phyloP scores from a whole-genome alignment of 2,888 invertebrate genomes.

The Agonum fuliginosum region DNA sequence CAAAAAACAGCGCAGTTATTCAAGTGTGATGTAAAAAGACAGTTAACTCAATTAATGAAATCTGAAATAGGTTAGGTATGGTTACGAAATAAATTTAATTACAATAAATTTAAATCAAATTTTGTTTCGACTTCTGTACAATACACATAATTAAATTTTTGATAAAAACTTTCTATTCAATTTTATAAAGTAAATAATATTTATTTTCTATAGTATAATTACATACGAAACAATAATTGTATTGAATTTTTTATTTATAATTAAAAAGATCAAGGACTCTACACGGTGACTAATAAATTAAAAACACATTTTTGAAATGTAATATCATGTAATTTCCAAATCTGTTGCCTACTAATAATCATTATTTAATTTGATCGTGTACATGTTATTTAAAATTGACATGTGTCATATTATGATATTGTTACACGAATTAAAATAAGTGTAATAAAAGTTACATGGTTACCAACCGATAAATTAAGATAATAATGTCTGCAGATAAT shows the following conservation, averaged over 20 bases:
- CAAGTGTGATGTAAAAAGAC: background rate
- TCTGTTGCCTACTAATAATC: background rate
- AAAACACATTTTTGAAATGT: constrained; percentile 30
- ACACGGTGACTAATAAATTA: constrained; percentile 15
- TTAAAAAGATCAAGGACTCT: constrained; percentile 28
- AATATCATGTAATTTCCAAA: constrained; percentile 18
- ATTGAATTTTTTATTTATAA: constrained; percentile 27
- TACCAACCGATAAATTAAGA: no score
- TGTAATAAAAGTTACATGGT: no score
- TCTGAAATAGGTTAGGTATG: no score
- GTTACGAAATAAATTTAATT: constrained; percentile 1
- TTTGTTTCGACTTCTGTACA: background rate
- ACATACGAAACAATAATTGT: background rate
- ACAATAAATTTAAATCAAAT: constrained; percentile 14
- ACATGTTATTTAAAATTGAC: no score
- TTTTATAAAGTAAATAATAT: constrained; percentile 11
- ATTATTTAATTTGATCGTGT: background rate
- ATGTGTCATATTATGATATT: no score
- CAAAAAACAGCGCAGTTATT: background rate
- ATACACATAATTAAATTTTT: background rate
- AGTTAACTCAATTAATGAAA: background rate
- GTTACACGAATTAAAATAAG: no score
- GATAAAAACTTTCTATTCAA: constrained; percentile 21
- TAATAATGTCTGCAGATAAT: no score
- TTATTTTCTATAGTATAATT: constrained; percentile 13